These are phyloP conservation scores for Phytoseiulus persimilis DNA, from an alignment of 2,888 invertebrate species.

Conservation along the genomic window DNA sequence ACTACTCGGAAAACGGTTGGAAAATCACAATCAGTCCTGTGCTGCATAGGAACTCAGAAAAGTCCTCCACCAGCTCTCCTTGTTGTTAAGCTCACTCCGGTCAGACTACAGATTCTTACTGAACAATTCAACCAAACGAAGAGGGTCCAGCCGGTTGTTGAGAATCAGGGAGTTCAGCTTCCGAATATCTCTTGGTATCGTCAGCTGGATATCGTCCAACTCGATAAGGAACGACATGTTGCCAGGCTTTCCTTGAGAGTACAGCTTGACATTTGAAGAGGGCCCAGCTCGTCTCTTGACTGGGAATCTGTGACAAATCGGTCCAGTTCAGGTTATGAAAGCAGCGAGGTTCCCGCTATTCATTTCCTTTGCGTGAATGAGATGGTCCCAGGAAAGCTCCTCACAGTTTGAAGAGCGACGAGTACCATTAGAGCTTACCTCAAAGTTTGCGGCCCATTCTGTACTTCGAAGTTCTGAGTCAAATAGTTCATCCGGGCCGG, in stretches of 20 bases:
- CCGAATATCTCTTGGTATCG: background rate
- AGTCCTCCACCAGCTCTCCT: no score
- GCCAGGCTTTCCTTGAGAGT: background rate
- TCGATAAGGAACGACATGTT: conserved; percentile 12
- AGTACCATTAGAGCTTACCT: background rate
- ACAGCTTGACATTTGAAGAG: background rate
- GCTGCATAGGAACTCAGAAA: no score
- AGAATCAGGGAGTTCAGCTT: background rate
- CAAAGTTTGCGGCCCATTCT: background rate
- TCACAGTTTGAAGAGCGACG: background rate
- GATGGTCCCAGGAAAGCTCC: no score
- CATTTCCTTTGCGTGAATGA: no score
- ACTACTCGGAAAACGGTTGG: no score
- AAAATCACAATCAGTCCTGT: no score
- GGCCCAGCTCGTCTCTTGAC: background rate
- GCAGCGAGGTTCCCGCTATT: no score
- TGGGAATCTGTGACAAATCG: background rate
- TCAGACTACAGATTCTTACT: no score
- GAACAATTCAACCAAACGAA: conserved; percentile 12
- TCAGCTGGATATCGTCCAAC: background rate
- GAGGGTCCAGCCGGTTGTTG: background rate
- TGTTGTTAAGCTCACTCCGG: no score
- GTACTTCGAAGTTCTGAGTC: conserved; percentile 1
- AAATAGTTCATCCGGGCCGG: background rate
- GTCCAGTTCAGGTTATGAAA: no score